Conservation (phyloP, 1,140 invertebrate genomes). For the Ruditapes philippinarum region DNA sequence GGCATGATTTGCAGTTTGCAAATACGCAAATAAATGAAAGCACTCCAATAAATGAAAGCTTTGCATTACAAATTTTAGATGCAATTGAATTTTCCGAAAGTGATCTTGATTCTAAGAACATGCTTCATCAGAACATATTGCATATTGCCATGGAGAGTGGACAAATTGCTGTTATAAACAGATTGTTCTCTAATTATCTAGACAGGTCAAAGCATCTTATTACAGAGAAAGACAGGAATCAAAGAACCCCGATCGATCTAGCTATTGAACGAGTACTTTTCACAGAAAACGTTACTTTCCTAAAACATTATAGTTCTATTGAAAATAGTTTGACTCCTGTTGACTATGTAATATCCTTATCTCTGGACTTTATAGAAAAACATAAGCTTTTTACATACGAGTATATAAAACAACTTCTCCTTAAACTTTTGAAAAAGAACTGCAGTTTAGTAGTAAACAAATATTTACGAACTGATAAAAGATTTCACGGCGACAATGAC, state of each 20-base stretch:
- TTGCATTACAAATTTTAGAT: too few species aligned
- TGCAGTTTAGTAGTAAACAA: not conserved
- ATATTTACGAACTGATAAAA: not conserved
- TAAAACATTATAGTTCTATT: too few species aligned
- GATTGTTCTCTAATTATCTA: not conserved
- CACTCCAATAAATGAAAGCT: too few species aligned
- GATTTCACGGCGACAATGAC: not conserved
- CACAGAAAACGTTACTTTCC: too few species aligned
- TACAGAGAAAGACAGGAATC: not conserved
- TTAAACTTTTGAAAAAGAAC: not conserved
- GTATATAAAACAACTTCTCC: not conserved
- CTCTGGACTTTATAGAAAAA: not conserved
- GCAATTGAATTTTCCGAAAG: not conserved
- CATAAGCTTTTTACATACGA: not conserved
- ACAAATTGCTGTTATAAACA: not conserved
- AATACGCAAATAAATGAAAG: too few species aligned
- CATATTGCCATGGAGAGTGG: not conserved
- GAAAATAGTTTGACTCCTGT: too few species aligned
- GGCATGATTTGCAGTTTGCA: too few species aligned
- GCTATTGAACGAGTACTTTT: too few species aligned
- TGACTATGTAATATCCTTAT: too few species aligned
- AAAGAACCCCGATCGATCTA: not conserved
- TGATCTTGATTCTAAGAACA: not conserved
- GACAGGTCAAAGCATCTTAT: not conserved
- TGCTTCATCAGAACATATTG: not conserved